These are phyloP conservation scores for Entomobrya proxima DNA, from an alignment of 2,888 invertebrate genomes.

Conservation along the genomic window DNA sequence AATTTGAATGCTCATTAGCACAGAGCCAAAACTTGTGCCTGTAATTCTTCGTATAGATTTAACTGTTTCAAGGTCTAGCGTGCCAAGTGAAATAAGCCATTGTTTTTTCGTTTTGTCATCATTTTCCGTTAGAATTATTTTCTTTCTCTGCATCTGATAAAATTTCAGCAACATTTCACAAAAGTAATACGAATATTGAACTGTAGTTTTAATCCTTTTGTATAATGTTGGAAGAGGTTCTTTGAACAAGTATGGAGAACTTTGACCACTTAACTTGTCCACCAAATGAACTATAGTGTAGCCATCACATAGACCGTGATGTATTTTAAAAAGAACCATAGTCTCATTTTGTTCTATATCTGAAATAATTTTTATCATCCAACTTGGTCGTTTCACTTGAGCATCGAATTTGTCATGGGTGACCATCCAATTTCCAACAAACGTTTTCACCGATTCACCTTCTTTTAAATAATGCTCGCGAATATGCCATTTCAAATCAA, in stretches of 20 bases:
- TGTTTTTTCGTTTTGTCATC: too few relatives aligned
- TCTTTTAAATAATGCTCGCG: constrained; percentile 1
- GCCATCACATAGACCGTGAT: constrained; percentile 63
- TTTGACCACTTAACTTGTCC: too few relatives aligned
- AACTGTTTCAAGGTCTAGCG: constrained; percentile 46
- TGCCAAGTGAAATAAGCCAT: constrained; percentile 62
- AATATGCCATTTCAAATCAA: constrained; percentile 50
- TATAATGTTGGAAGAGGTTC: neutral
- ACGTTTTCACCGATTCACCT: constrained; percentile 39
- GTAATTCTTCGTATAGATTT: constrained; percentile 55
- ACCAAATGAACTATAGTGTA: too few relatives aligned
- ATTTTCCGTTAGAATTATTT: too few relatives aligned
- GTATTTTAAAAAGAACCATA: constrained; percentile 54
- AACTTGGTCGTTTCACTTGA: constrained; percentile 23
- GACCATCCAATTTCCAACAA: too few relatives aligned
- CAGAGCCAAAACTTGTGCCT: constrained; percentile 50
- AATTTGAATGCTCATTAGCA: too few relatives aligned
- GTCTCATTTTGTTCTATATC: neutral
- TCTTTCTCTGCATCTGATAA: neutral
- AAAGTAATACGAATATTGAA: neutral
- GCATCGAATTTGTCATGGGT: constrained; percentile 52
- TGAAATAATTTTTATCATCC: constrained; percentile 53
- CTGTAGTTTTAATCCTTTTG: neutral
- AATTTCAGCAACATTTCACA: neutral
- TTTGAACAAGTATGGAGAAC: constrained; percentile 54